These are phyloP conservation scores for Cavia aperea DNA, from an alignment of 2,113 vertebrate genomes.

Conservation along the genomic window DNA sequence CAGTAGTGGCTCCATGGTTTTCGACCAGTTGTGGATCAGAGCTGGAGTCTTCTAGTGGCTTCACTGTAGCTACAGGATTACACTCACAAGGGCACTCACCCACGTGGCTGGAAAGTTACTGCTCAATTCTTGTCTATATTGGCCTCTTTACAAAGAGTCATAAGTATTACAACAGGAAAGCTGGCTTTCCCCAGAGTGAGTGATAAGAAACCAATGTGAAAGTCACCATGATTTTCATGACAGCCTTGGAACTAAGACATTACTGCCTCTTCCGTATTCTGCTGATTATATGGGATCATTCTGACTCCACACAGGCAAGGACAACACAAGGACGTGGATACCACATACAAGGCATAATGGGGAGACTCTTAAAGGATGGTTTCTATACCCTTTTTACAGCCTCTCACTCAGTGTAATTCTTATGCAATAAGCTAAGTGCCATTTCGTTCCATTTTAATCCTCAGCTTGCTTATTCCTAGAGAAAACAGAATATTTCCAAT, in stretches of 20 bases:
- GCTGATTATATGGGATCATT: background rate
- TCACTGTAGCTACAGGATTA: background rate
- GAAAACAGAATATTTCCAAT: slow-evolving; percentile 9
- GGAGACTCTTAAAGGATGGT: background rate
- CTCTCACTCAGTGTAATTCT: background rate
- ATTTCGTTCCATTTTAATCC: background rate
- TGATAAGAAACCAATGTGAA: background rate
- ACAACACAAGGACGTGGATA: background rate
- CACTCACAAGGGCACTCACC: background rate
- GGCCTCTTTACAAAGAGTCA: background rate
- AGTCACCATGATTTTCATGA: background rate
- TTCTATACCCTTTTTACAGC: background rate
- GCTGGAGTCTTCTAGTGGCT: background rate
- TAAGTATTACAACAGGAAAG: background rate
- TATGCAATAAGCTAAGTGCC: background rate
- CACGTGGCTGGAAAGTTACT: background rate
- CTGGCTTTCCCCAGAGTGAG: background rate
- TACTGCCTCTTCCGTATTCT: background rate
- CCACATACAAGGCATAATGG: background rate
- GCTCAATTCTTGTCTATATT: background rate
- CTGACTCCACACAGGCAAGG: background rate
- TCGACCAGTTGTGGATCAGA: background rate
- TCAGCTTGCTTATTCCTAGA: background rate
- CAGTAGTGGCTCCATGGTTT: background rate
- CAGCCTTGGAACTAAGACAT: background rate